phyloP scores from a whole-genome alignment of 2,888 invertebrate species.

The Calameuta idolon region DNA sequence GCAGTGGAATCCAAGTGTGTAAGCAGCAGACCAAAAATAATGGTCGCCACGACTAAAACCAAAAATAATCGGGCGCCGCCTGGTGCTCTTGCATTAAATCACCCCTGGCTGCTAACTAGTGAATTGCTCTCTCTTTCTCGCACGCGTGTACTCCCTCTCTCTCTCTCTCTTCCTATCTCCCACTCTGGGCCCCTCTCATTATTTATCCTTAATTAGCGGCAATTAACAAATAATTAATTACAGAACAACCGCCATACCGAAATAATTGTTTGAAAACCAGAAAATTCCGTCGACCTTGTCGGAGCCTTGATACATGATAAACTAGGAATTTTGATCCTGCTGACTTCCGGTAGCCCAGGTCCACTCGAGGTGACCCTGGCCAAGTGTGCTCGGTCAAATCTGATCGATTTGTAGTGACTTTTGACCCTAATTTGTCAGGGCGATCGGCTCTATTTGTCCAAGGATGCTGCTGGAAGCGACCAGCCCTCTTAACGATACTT shows the following conservation, averaged over 20 bases:
- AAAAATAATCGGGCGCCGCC: conserved; percentile 64
- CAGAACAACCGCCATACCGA: conserved; percentile 28
- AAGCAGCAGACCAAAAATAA: conserved; percentile 40
- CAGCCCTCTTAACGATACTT: background rate
- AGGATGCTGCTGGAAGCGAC: background rate
- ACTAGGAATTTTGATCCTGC: no score
- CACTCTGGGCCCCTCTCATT: conserved; percentile 44
- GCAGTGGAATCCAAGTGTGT: conserved; percentile 21
- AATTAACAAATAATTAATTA: conserved; percentile 60
- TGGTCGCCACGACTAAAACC: conserved; percentile 56
- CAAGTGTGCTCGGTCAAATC: background rate
- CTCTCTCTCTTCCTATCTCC: conserved; percentile 23
- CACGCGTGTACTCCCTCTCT: conserved; percentile 2
- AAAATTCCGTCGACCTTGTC: conserved; percentile 24
- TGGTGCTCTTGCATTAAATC: conserved; percentile 59
- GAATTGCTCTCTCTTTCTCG: conserved; percentile 40
- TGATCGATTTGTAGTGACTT: conserved; percentile 5
- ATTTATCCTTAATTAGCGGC: conserved; percentile 59
- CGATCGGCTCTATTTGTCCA: background rate
- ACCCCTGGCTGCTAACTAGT: conserved; percentile 40
- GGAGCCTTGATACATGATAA: background rate
- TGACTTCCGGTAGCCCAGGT: no score
- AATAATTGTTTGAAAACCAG: conserved; percentile 45
- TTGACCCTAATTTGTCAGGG: conserved; percentile 3
- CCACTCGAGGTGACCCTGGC: background rate